A percentile compares a stretch with the other conserved stretches of the same genome.
These are phyloP conservation scores for Chironomus riparius DNA, from an alignment of 2,888 invertebrate species.

Conservation along the genomic window DNA sequence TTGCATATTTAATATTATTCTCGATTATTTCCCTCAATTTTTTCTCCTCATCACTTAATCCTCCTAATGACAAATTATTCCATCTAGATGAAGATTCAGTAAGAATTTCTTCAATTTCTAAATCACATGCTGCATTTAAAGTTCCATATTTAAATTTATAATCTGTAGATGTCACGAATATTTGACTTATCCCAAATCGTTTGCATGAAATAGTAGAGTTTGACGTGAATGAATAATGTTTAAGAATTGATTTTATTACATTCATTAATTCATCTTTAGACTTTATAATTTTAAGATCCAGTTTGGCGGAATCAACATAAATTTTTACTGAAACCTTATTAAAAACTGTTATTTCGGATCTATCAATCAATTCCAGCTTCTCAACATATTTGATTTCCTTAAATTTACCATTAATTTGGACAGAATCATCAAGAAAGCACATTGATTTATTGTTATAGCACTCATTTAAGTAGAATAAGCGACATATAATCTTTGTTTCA, in stretches of 20 bases:
- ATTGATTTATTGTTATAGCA: not conserved
- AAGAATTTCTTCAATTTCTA: slow-evolving; percentile 30
- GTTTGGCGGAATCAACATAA: not conserved
- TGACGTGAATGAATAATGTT: slow-evolving; percentile 31
- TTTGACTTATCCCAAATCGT: slow-evolving; percentile 8
- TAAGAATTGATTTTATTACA: slow-evolving; percentile 32
- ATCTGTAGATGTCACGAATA: slow-evolving; percentile 16
- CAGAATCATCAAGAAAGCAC: slow-evolving; percentile 6
- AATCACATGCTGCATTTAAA: slow-evolving; percentile 29
- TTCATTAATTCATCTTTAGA: slow-evolving; percentile 13
- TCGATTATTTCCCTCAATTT: slow-evolving; percentile 33
- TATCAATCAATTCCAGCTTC: not conserved
- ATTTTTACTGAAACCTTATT: not conserved
- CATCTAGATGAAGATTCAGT: slow-evolving; percentile 6
- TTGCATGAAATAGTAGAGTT: slow-evolving; percentile 31
- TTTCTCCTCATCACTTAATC: slow-evolving; percentile 33
- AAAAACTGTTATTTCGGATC: not conserved
- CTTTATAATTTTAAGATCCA: not conserved
- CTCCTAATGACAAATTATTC: slow-evolving; percentile 12
- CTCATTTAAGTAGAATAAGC: slow-evolving; percentile 3
- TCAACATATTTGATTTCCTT: not conserved
- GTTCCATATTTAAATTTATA: slow-evolving; percentile 30
- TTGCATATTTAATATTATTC: slow-evolving; percentile 21
- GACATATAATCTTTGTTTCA: not conserved
- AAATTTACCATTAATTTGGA: not conserved